These are phyloP conservation scores for Fringilla coelebs DNA, from an alignment of 2,797 vertebrate species.

Conservation along the genomic window DNA sequence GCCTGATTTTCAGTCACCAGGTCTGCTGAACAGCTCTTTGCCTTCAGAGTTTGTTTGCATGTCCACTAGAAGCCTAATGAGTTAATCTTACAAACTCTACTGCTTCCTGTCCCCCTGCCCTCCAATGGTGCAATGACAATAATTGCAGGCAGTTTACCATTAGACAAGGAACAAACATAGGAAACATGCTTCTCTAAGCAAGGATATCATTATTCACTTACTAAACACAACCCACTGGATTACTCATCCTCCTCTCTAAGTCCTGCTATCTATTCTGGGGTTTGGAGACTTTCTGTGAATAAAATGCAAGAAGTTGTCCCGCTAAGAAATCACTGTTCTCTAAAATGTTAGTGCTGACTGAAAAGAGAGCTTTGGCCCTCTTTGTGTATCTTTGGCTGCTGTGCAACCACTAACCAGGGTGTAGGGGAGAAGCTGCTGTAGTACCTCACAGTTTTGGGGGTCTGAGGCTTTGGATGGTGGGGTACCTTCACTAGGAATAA, in stretches of 20 bases:
- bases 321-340: neutral
- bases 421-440: neutral
- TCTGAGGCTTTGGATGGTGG: neutral
- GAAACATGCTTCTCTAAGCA: neutral
- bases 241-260: slow-evolving; percentile 19
- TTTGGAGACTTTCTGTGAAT: neutral
- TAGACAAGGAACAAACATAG: neutral
- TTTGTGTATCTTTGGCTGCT: neutral
- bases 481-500: neutral
- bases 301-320: neutral
- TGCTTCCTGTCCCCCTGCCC: neutral
- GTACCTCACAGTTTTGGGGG: accelerated
- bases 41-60: neutral
- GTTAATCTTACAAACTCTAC: neutral
- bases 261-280: neutral
- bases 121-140: neutral
- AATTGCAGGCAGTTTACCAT: slow-evolving; percentile 3
- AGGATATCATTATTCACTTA: neutral
- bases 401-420: neutral
- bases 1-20: neutral
- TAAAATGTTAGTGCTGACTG: neutral
- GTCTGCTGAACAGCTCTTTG: neutral
- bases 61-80: neutral
- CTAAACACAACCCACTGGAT: slow-evolving; percentile 23
- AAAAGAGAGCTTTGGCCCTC: neutral